Conservation (phyloP, 2,888 invertebrate species). For the Heliconius hortense region DNA sequence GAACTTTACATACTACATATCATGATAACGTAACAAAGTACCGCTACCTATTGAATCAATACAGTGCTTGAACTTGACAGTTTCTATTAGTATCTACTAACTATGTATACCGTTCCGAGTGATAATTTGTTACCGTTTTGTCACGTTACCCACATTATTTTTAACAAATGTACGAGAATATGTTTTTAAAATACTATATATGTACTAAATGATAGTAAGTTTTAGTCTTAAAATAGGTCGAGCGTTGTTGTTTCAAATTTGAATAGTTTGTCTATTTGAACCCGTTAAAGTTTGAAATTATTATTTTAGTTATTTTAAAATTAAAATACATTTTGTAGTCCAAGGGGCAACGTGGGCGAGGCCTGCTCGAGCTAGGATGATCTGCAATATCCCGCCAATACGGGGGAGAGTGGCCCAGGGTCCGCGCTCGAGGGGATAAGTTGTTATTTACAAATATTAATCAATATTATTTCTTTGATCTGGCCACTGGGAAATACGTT, state of each 20-base stretch:
- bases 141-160: conserved; percentile 2
- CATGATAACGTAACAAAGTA: not conserved
- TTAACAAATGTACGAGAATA: conserved; percentile 1
- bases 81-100: conserved; percentile 28
- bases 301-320: not conserved
- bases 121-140: conserved; percentile 45
- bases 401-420: not conserved
- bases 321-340: not conserved
- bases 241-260: not conserved
- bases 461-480: too few relatives aligned
- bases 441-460: too few relatives aligned
- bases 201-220: not conserved
- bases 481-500: not conserved
- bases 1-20: not conserved
- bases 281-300: not conserved
- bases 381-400: not conserved
- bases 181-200: not conserved
- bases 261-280: not conserved
- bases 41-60: conserved; percentile 19
- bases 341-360: not conserved
- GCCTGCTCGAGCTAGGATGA: not conserved
- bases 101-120: conserved; percentile 25
- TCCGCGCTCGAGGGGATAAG: too few relatives aligned
- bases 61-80: conserved; percentile 42
- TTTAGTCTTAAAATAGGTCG: not conserved